Evolutionary conservation across 2,797 vertebrate genomes (phyloP).

Genomic region (Atherinosoma microstoma): DNA sequence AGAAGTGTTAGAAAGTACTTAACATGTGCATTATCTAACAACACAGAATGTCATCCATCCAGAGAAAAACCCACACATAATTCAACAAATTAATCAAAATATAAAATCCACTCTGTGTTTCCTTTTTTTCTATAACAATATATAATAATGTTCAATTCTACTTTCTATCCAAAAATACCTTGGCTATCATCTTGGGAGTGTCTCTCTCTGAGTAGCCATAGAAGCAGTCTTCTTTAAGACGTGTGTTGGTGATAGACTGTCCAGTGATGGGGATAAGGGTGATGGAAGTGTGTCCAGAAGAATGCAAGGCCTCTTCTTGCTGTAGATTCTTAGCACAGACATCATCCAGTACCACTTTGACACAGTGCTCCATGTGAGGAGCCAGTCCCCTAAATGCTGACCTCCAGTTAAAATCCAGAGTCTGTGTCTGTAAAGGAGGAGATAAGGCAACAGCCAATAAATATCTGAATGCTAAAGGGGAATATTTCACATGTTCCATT

Average conservation of each 20-base stretch:
- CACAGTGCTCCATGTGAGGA: constrained; percentile 87
- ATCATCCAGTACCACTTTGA: constrained; percentile 88
- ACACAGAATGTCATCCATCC: too few relatives aligned
- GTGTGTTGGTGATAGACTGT: constrained; percentile 66
- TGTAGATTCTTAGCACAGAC: constrained; percentile 87
- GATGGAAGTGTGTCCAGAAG: constrained; percentile 72
- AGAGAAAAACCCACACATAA: background rate
- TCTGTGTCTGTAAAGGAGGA: constrained; percentile 79
- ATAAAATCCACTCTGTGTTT: background rate
- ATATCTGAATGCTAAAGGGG: constrained; percentile 12
- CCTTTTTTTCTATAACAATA: background rate
- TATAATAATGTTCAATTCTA: background rate
- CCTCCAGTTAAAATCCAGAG: constrained; percentile 91
- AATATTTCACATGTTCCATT: background rate
- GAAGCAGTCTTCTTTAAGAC: constrained; percentile 75
- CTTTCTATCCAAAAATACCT: constrained; percentile 76
- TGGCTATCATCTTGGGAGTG: constrained; percentile 88
- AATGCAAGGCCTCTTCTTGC: constrained; percentile 84
- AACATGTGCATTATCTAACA: background rate
- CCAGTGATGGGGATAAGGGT: constrained; percentile 69
- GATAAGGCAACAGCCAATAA: constrained; percentile 31
- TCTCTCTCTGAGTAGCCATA: constrained; percentile 80
- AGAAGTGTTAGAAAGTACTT: background rate
- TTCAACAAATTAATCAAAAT: background rate
- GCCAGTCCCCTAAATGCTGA: constrained; percentile 87